Evolutionary conservation across 2,797 vertebrate species (phyloP).

Genomic region (Muscicapa striata): DNA sequence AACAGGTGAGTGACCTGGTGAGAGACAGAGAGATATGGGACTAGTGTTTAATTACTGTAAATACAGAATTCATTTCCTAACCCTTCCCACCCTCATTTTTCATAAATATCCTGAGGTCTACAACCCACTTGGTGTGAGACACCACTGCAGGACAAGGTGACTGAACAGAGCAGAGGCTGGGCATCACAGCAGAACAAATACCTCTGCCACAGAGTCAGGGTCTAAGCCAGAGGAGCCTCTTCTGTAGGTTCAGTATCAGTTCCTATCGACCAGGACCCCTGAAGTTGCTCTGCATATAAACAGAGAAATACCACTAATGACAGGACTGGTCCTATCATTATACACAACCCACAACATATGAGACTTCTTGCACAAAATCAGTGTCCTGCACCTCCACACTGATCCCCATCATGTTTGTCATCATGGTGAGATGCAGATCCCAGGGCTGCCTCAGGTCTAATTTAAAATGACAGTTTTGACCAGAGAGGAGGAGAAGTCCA

Average conservation of each 20-base stretch:
- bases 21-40: neutral
- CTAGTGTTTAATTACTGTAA: neutral
- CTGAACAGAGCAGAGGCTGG: neutral
- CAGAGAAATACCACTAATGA: neutral
- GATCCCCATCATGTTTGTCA: neutral
- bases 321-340: neutral
- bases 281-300: neutral
- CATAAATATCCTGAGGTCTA: neutral
- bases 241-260: neutral
- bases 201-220: neutral
- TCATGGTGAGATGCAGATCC: neutral
- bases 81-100: neutral
- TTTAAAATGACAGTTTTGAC: neutral
- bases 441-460: neutral
- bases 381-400: neutral
- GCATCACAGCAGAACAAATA: neutral
- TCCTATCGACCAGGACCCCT: neutral
- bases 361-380: neutral
- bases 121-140: neutral
- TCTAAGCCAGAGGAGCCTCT: neutral
- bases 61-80: neutral
- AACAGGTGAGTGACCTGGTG: neutral
- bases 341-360: rapidly evolving
- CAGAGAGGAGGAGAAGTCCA: neutral
- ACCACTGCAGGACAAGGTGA: neutral